A percentile compares a stretch with the other conserved stretches of the same genome.
Evolutionary conservation across 2,113 vertebrate species (phyloP).

Genomic region (Morone chrysops): DNA sequence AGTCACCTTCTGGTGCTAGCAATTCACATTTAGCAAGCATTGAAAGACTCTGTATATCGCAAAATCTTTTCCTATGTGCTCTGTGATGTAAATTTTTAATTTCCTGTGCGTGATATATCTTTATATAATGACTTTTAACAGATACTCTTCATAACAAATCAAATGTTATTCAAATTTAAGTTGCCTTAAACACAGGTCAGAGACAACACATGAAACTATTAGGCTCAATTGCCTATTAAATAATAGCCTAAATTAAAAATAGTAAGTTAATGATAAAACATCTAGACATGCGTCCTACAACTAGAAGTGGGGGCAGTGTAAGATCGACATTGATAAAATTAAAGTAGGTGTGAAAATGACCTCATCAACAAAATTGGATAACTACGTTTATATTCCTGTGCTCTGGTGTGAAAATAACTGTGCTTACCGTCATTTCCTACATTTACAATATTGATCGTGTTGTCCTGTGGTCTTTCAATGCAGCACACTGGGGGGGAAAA

Average conservation of each 20-base stretch:
- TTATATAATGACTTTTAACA: not conserved
- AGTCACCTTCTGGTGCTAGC: no score
- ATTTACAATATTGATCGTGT: not conserved
- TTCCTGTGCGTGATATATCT: not conserved
- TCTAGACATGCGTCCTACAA: no score
- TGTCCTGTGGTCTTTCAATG: not conserved
- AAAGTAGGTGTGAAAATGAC: no score
- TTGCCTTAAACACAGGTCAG: not conserved
- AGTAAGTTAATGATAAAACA: not conserved
- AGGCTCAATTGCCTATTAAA: not conserved
- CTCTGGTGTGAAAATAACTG: not conserved
- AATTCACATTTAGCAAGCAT: no score
- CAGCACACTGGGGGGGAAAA: conserved; percentile 32
- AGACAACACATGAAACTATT: not conserved
- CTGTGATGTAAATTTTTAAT: not conserved
- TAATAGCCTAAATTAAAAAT: not conserved
- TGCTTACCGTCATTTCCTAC: conserved; percentile 9
- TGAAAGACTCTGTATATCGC: no score
- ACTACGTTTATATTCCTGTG: not conserved
- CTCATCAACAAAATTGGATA: no score
- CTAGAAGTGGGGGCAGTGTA: no score
- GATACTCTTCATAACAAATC: not conserved
- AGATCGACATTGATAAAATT: no score
- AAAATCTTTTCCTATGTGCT: not conserved
- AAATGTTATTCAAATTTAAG: not conserved